A percentile compares a stretch with the other conserved stretches of the same genome.
These are phyloP conservation scores for Frankliniella intonsa DNA, from an alignment of 2,888 invertebrate genomes.

Conservation along the genomic window DNA sequence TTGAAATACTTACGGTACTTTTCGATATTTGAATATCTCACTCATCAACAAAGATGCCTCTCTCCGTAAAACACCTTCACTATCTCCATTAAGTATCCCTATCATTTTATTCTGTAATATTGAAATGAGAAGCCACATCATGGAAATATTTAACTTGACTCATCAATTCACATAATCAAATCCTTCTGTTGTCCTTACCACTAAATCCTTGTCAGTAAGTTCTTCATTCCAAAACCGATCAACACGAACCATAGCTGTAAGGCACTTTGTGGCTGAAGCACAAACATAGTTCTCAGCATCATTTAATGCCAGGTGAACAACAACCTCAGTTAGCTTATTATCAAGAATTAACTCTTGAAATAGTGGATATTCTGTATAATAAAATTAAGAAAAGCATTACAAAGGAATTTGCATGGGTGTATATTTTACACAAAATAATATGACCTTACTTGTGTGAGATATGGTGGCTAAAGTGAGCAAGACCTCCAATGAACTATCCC, in stretches of 20 bases:
- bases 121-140: conserved; percentile 39
- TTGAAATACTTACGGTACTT: conserved; percentile 39
- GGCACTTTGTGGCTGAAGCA: conserved; percentile 67
- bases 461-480: conserved; percentile 64
- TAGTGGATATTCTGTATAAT: conserved; percentile 65
- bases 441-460: conserved; percentile 62
- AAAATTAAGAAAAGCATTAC: neutral
- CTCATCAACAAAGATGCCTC: conserved; percentile 65
- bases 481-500: conserved; percentile 71
- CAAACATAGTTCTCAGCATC: conserved; percentile 72
- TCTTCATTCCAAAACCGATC: conserved; percentile 62
- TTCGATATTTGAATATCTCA: conserved; percentile 61
- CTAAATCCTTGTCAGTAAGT: conserved; percentile 55
- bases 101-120: conserved; percentile 51
- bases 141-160: conserved; percentile 24
- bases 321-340: conserved; percentile 59
- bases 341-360: conserved; percentile 67
- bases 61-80: conserved; percentile 71
- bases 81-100: conserved; percentile 58
- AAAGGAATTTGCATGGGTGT: neutral
- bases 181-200: conserved; percentile 50
- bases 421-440: neutral
- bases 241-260: conserved; percentile 63
- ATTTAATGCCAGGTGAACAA: conserved; percentile 60
- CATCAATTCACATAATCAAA: conserved; percentile 13